These are phyloP conservation scores for Trachymyrmex septentrionalis DNA, from an alignment of 1,140 invertebrate species.

Conservation along the genomic window DNA sequence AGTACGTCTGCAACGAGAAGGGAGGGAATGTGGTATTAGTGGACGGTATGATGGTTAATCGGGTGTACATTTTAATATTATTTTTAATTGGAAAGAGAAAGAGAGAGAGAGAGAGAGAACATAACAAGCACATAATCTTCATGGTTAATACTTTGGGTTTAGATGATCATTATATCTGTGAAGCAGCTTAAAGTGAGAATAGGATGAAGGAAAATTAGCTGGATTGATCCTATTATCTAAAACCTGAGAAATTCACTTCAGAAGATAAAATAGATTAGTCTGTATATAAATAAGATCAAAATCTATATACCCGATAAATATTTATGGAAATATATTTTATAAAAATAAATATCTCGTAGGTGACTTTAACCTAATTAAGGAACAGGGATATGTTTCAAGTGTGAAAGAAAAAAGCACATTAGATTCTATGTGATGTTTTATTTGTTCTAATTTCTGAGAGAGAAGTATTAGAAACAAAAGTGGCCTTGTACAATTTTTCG, in stretches of 20 bases:
- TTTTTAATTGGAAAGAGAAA: slow-evolving; percentile 65
- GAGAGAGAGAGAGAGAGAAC: slow-evolving; percentile 34
- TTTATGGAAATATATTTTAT: neutral
- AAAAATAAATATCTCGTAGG: neutral
- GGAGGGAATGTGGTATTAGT: slow-evolving; percentile 73
- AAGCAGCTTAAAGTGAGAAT: neutral
- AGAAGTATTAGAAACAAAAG: slow-evolving; percentile 42
- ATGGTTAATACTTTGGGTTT: neutral
- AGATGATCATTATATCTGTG: neutral
- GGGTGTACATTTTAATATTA: slow-evolving; percentile 45
- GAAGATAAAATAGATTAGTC: neutral
- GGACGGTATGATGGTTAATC: slow-evolving; percentile 67
- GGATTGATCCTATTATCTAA: neutral
- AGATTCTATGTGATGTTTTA: slow-evolving; percentile 39
- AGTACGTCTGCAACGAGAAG: slow-evolving; percentile 94
- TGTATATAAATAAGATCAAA: neutral
- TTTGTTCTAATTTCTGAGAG: slow-evolving; percentile 23
- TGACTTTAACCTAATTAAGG: neutral
- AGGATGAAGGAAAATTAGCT: neutral
- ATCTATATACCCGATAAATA: neutral
- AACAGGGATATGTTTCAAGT: neutral
- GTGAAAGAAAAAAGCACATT: slow-evolving; percentile 9
- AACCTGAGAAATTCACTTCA: neutral
- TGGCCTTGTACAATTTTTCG: slow-evolving; percentile 20
- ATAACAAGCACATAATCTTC: neutral